A percentile compares a stretch with the other conserved stretches of the same genome.
phyloP scores from a whole-genome alignment of 2,888 invertebrate genomes.

The Agonopterix heracliana region DNA sequence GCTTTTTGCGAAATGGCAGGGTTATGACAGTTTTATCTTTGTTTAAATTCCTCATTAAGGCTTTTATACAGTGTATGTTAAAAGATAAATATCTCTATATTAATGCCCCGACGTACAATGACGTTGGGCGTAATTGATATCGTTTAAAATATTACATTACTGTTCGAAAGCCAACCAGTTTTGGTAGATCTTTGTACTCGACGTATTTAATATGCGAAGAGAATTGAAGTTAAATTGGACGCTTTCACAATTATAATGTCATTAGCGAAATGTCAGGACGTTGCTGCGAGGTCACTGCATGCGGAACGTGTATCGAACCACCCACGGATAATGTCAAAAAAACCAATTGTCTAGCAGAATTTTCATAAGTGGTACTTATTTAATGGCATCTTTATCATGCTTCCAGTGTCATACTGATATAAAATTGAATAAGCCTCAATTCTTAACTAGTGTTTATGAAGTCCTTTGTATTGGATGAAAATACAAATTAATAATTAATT shows the following conservation, averaged over 20 bases:
- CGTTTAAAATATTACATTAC: conserved; percentile 19
- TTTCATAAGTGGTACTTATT: too few relatives aligned
- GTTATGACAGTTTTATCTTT: conserved; percentile 23
- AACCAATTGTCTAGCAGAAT: too few relatives aligned
- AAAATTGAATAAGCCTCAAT: too few relatives aligned
- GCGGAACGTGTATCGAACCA: conserved; percentile 22
- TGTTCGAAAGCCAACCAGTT: neutral
- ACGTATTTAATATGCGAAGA: neutral
- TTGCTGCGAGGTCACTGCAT: conserved; percentile 32
- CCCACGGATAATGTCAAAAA: conserved; percentile 16
- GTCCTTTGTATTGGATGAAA: too few relatives aligned
- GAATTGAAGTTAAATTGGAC: neutral
- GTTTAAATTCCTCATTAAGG: conserved; percentile 27
- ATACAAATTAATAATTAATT: too few relatives aligned
- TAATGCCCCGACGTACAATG: conserved; percentile 17
- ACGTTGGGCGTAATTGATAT: conserved; percentile 31
- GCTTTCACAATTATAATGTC: conserved; percentile 40
- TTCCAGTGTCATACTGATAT: too few relatives aligned
- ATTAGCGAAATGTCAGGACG: conserved; percentile 49
- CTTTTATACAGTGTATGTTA: conserved; percentile 19
- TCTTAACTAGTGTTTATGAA: too few relatives aligned
- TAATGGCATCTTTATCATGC: too few relatives aligned
- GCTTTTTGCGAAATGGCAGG: conserved; percentile 1
- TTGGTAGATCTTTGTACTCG: neutral
- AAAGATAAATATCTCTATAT: conserved; percentile 35